Percentiles rank a stretch among this genome's conserved stretches.
phyloP scores from a whole-genome alignment of 1,140 invertebrate species.

The Drosophila miranda region DNA sequence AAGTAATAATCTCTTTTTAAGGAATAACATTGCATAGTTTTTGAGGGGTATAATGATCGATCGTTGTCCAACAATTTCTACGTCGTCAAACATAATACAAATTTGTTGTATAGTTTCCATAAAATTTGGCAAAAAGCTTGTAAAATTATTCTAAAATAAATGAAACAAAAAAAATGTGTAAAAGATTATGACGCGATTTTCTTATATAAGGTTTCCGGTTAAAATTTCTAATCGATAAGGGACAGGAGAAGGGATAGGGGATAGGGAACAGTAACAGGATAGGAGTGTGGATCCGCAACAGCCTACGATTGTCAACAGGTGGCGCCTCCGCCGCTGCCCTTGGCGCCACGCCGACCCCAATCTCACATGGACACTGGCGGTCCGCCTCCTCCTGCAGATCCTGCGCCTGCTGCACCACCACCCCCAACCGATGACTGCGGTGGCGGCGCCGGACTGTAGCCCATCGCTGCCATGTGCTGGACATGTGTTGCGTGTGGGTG shows the following conservation, averaged over 20 bases:
- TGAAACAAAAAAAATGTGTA: slow-evolving; percentile 42
- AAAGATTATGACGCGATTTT: slow-evolving; percentile 39
- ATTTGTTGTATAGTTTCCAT: slow-evolving; percentile 38
- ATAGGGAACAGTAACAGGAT: neutral
- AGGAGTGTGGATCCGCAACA: slow-evolving; percentile 30
- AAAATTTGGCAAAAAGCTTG: slow-evolving; percentile 78
- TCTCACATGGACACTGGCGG: slow-evolving; percentile 60
- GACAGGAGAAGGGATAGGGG: neutral
- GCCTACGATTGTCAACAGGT: slow-evolving; percentile 72
- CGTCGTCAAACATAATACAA: slow-evolving; percentile 71
- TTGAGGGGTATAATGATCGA: slow-evolving; percentile 44
- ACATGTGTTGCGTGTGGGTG: slow-evolving; percentile 45
- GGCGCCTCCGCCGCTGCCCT: slow-evolving; percentile 63
- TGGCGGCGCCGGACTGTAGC: slow-evolving; percentile 59
- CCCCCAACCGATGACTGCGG: slow-evolving; percentile 22
- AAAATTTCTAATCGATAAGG: slow-evolving; percentile 35
- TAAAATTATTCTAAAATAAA: slow-evolving; percentile 77
- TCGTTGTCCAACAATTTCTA: slow-evolving; percentile 62
- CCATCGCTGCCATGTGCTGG: slow-evolving; percentile 66
- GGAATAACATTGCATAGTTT: slow-evolving; percentile 80
- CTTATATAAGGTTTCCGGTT: slow-evolving; percentile 16
- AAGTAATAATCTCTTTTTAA: slow-evolving; percentile 80
- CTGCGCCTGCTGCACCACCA: slow-evolving; percentile 34
- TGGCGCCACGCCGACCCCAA: slow-evolving; percentile 75
- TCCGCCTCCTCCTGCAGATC: slow-evolving; percentile 18